A percentile compares a stretch with the other conserved stretches of the same genome.
These are phyloP conservation scores for Hypercompe scribonia DNA, from an alignment of 2,888 invertebrate species.

Conservation along the genomic window DNA sequence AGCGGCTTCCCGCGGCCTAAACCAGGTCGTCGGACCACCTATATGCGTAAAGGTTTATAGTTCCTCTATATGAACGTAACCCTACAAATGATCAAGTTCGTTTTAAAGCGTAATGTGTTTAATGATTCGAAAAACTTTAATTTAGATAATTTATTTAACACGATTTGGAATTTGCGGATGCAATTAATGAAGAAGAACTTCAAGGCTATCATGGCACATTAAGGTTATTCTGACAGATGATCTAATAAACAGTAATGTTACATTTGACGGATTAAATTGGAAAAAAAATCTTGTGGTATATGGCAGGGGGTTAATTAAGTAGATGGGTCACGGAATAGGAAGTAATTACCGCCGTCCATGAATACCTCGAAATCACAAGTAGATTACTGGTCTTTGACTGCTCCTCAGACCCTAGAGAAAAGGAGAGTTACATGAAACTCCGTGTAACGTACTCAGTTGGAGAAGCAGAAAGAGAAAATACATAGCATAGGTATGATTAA, in stretches of 20 bases:
- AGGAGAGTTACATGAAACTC: no score
- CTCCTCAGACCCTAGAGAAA: no score
- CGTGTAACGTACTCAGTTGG: no score
- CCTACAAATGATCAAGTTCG: background rate
- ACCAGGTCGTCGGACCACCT: no score
- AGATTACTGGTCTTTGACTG: no score
- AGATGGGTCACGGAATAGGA: no score
- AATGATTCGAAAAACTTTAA: background rate
- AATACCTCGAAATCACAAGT: no score
- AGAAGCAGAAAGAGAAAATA: no score
- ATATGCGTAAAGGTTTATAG: background rate
- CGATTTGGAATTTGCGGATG: conserved; percentile 7
- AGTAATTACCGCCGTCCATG: no score
- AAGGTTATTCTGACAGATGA: background rate
- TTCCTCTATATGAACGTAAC: background rate
- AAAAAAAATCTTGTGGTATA: no score
- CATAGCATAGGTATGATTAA: no score
- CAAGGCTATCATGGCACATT: conserved; percentile 11
- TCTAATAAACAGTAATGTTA: background rate
- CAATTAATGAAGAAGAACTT: conserved; percentile 7
- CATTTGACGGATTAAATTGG: background rate
- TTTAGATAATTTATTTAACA: conserved; percentile 7
- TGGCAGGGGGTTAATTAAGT: background rate
- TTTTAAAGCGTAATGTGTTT: background rate
- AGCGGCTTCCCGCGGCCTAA: no score